Base-by-base conservation (phyloP, 2,888 invertebrate genomes). In the Calameuta idolon region DNA sequence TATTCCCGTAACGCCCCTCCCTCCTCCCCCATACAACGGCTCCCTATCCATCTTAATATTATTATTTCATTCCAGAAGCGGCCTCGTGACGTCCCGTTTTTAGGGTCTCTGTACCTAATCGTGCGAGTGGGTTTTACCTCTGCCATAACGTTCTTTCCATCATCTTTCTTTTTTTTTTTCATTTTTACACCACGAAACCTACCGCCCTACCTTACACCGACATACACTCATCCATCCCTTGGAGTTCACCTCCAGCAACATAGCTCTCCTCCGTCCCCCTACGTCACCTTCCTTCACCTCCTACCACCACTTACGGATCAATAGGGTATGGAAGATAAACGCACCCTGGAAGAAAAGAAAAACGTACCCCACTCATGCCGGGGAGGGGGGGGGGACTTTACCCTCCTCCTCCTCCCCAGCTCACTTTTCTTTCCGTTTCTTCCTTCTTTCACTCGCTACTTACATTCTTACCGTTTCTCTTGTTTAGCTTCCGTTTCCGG, bases 241-340 rank as follows among this genome's bases (percentile, higher is more conserved):
- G 1, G 69, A 34, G 34, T 34, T 68, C 30, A 55, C 15, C 34
- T 11, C n/a, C 31, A 69, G 30, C 37, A 30, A 31, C 74, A 40
- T 74, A 55, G 55, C 23, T 55, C 23, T 82, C 81, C 79, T 84
- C 78, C 80, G 82, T 81, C 82, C 86, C 82, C 85, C 84, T 82
- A 82, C 80, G 80, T 78, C 82, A 82, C 83, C 86, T 85, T 84
- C 83, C 69, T 81, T 77, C 34, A 69, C 76, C 81, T 85, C 86
- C 78, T 81, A 85, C 89, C 89, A 87, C 88, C 88, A 89, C 89
- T 88, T 88, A 88, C 88, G 88, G 90, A 90, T 90, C 90, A 90
- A 90, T 90, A 90, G 90, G 86, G 87, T 89, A 89, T 89, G 88
- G 89, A 89, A 90, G 88, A 90, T 90, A 89, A 90, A 90, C 89